Percentiles rank a stretch among this genome's conserved stretches.
Evolutionary conservation across 2,113 vertebrate species (phyloP).

Genomic region (Cebus imitator): DNA sequence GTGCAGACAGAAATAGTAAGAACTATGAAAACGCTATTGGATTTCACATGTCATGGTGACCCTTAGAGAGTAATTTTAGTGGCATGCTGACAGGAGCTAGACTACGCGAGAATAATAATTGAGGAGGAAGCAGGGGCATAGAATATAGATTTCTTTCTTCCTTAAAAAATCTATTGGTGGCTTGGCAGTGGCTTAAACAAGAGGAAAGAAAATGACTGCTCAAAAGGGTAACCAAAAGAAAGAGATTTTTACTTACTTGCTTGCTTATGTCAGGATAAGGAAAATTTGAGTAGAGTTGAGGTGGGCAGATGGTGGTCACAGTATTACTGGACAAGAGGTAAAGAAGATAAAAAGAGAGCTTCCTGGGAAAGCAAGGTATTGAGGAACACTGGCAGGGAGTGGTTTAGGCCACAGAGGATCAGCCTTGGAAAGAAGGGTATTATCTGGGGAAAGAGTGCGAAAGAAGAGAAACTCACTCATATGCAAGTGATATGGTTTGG

Average conservation of each 20-base stretch:
- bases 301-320: background rate
- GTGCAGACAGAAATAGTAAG: background rate
- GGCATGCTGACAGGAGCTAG: background rate
- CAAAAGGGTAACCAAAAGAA: background rate
- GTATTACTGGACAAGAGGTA: background rate
- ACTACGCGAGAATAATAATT: background rate
- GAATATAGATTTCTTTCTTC: slow-evolving; percentile 34
- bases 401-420: background rate
- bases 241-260: background rate
- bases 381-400: background rate
- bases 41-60: background rate
- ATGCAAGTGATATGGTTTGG: background rate
- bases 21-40: background rate
- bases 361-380: background rate
- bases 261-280: background rate
- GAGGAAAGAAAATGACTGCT: background rate
- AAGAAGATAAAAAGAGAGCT: background rate
- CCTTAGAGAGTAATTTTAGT: slow-evolving; percentile 40
- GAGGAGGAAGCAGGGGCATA: background rate
- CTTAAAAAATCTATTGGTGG: background rate
- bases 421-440: background rate
- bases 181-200: slow-evolving; percentile 14
- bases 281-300: background rate
- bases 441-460: background rate
- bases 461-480: background rate